These are phyloP conservation scores for Galeopterus variegatus DNA, from an alignment of 2,113 vertebrate species.

Conservation along the genomic window DNA sequence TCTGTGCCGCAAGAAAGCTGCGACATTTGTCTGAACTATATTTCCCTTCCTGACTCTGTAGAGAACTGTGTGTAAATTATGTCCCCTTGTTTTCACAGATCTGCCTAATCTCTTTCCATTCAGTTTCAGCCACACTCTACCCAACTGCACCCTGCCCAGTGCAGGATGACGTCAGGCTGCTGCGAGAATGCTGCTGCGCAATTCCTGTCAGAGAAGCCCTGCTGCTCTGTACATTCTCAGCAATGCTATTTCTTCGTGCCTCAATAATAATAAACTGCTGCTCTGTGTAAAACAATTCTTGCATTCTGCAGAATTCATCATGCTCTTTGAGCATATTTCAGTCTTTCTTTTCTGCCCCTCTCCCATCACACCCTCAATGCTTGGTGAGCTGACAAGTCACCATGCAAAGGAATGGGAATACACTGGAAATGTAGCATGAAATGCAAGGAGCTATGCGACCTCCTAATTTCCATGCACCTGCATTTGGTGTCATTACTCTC, in stretches of 20 bases:
- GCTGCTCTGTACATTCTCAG: slow-evolving; percentile 45
- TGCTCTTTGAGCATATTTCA: slow-evolving; percentile 65
- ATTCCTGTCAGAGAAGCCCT: slow-evolving; percentile 46
- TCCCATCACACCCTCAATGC: neutral
- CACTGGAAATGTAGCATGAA: slow-evolving; percentile 59
- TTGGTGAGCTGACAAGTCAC: slow-evolving; percentile 71
- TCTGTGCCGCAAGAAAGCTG: slow-evolving; percentile 52
- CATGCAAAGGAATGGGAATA: neutral
- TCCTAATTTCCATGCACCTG: slow-evolving; percentile 62
- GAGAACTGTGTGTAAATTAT: slow-evolving; percentile 9
- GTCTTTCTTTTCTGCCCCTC: slow-evolving; percentile 51
- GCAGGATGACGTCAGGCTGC: slow-evolving; percentile 67
- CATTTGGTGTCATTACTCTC: slow-evolving; percentile 66
- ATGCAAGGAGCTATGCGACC: slow-evolving; percentile 48
- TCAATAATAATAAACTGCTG: slow-evolving; percentile 77
- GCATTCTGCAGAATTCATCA: slow-evolving; percentile 59
- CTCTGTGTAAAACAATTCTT: slow-evolving; percentile 68
- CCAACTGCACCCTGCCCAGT: neutral
- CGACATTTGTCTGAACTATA: neutral
- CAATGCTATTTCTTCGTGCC: slow-evolving; percentile 70
- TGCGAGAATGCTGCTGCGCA: neutral
- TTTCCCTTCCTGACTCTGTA: neutral
- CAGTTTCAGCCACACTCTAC: neutral
- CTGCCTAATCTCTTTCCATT: slow-evolving; percentile 36
- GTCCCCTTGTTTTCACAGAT: neutral